phyloP scores from a whole-genome alignment of 2,797 vertebrate genomes.

The Ceyx erithaca region DNA sequence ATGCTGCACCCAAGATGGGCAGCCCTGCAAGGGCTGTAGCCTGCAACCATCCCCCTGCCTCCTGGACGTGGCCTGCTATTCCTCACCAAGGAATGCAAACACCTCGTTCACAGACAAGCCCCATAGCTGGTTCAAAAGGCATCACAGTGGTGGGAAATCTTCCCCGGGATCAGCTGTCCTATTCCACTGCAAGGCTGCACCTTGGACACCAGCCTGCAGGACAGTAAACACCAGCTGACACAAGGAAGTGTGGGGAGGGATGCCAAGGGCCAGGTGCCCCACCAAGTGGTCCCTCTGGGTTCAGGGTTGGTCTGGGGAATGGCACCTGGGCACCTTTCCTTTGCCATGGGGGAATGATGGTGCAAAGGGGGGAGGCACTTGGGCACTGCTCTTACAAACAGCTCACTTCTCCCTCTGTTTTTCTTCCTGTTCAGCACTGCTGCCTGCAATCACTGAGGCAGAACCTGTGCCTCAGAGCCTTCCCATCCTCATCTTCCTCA shows the following conservation, averaged over 20 bases:
- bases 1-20: neutral
- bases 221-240: rapidly evolving
- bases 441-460: neutral
- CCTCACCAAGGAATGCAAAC: neutral
- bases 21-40: neutral
- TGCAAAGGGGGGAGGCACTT: neutral
- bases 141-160: neutral
- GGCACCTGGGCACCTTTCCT: neutral
- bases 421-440: neutral
- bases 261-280: neutral
- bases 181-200: neutral
- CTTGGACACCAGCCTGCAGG: neutral
- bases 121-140: neutral
- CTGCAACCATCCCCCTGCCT: neutral
- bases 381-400: neutral
- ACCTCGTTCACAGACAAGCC: neutral
- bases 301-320: neutral
- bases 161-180: neutral
- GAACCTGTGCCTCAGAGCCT: neutral
- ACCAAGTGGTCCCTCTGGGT: neutral
- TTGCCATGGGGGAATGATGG: neutral
- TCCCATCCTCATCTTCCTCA: slow-evolving; percentile 17
- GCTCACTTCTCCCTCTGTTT: neutral
- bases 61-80: neutral
- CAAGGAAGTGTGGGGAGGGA: rapidly evolving